A percentile compares a stretch with the other conserved stretches of the same genome.
Evolutionary conservation across 2,888 invertebrate genomes (phyloP).

Genomic region (Parthenolecanium corni): DNA sequence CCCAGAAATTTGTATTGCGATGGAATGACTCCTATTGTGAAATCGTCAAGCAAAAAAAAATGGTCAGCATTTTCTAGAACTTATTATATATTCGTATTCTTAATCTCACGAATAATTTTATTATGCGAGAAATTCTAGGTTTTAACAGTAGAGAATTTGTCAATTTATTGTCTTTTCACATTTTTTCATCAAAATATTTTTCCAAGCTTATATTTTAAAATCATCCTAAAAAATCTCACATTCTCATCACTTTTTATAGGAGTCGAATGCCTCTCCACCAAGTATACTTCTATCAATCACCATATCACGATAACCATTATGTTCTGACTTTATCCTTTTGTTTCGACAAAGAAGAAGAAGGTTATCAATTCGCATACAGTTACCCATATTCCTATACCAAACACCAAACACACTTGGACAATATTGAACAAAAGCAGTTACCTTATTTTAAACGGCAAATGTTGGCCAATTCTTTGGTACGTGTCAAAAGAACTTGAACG

Average conservation of each 20-base stretch:
- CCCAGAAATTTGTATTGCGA: conserved; percentile 74
- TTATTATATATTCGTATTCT: no score
- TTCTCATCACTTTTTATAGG: no score
- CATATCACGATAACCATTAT: conserved; percentile 78
- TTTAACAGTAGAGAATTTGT: no score
- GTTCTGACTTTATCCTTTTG: conserved; percentile 87
- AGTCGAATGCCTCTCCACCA: conserved; percentile 65
- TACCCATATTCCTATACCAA: conserved; percentile 93
- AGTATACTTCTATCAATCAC: conserved; percentile 85
- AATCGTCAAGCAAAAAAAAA: conserved; percentile 76
- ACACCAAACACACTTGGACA: conserved; percentile 69
- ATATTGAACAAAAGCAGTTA: conserved; percentile 50
- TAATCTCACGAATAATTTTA: no score
- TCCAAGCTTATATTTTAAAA: no score
- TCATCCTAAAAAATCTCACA: no score
- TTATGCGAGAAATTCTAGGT: no score
- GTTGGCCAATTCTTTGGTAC: conserved; percentile 47
- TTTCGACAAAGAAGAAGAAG: conserved; percentile 88
- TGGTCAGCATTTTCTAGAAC: conserved; percentile 76
- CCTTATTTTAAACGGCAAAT: conserved; percentile 56
- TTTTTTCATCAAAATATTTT: no score
- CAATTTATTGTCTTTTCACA: no score
- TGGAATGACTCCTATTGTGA: conserved; percentile 87
- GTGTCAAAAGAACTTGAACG: background rate
- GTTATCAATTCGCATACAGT: conserved; percentile 87